A percentile compares a stretch with the other conserved stretches of the same genome.
These are phyloP conservation scores for Xerus rutilus DNA, from an alignment of 2,797 vertebrate genomes.

Conservation along the genomic window DNA sequence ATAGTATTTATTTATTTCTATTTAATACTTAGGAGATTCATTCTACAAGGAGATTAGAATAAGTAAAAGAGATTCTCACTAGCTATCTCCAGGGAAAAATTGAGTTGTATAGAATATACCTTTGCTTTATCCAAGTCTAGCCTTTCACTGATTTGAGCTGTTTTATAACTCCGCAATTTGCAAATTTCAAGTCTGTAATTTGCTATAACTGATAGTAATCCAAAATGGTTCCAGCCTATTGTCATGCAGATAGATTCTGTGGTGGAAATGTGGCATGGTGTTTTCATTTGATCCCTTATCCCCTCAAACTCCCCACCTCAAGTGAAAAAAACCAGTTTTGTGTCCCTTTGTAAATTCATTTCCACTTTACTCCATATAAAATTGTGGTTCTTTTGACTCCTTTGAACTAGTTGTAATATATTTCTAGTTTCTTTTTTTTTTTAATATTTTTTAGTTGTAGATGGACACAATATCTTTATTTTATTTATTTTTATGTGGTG, in stretches of 20 bases:
- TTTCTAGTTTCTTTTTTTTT: slow-evolving; percentile 33
- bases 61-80: background rate
- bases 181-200: background rate
- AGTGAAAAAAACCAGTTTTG: background rate
- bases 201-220: background rate
- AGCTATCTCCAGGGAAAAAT: background rate
- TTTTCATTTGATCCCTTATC: background rate
- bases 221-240: background rate
- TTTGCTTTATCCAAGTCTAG: slow-evolving; percentile 11
- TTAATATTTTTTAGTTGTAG: too few species aligned
- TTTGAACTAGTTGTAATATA: background rate
- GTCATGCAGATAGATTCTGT: background rate
- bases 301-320: background rate
- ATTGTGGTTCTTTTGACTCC: background rate
- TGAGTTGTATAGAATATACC: background rate
- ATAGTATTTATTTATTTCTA: background rate
- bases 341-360: background rate
- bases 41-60: background rate
- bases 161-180: slow-evolving; percentile 37
- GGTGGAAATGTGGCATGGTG: background rate
- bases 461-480: too few species aligned
- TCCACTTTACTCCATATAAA: background rate
- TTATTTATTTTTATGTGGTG: too few species aligned
- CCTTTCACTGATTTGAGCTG: slow-evolving; percentile 41
- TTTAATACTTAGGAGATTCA: background rate